phyloP scores from a whole-genome alignment of 1,140 invertebrate genomes.

The Patella vulgata region DNA sequence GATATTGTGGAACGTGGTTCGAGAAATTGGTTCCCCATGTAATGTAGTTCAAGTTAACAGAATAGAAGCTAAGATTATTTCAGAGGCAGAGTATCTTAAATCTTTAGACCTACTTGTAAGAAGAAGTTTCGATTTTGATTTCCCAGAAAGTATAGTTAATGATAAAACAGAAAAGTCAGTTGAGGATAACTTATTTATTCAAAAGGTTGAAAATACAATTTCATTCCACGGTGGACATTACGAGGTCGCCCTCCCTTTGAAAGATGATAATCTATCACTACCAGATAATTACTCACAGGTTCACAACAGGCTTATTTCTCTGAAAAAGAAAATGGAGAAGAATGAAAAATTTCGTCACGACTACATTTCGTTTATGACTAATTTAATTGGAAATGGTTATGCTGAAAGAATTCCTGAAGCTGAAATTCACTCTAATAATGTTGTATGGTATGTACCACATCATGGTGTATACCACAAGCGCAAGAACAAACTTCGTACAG shows the following conservation, averaged over 20 bases:
- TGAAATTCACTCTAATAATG: background rate
- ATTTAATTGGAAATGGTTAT: conserved; percentile 18
- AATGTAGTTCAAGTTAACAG: no score
- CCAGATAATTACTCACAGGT: conserved; percentile 17
- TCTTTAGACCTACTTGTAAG: no score
- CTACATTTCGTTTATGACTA: conserved; percentile 7
- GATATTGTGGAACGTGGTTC: no score
- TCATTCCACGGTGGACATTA: conserved; percentile 26
- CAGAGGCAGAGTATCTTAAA: no score
- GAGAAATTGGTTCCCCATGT: no score
- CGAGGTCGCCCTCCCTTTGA: conserved; percentile 25
- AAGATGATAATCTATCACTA: conserved; percentile 1
- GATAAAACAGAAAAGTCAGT: no score
- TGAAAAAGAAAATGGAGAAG: conserved; percentile 9
- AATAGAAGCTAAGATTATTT: no score
- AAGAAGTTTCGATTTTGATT: no score
- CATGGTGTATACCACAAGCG: conserved; percentile 11
- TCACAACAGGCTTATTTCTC: conserved; percentile 7
- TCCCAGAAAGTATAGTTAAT: no score
- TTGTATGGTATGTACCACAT: conserved; percentile 45
- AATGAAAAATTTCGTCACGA: conserved; percentile 5
- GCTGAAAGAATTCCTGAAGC: conserved; percentile 15
- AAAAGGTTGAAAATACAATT: no score
- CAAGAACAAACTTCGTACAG: no score
- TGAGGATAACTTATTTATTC: no score